phyloP scores from a whole-genome alignment of 2,888 invertebrate species.

The Drosophila setosimentum region DNA sequence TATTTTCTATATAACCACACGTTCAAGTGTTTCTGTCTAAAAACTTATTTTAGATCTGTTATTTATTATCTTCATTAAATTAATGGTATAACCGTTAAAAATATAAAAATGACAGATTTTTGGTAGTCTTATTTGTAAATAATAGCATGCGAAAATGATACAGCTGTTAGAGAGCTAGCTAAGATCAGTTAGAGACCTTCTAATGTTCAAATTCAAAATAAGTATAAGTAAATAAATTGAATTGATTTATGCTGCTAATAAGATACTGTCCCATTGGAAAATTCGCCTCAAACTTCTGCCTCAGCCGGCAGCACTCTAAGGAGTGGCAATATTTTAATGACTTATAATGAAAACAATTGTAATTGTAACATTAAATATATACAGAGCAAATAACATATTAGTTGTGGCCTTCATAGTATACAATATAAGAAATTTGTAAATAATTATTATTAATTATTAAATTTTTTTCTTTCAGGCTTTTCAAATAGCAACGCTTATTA shows the following conservation, averaged over 20 bases:
- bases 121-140: background rate
- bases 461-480: slow-evolving; percentile 88
- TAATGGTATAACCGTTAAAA: background rate
- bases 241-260: background rate
- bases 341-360: too few relatives aligned
- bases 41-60: background rate
- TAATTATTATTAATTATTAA: background rate
- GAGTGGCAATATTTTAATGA: too few relatives aligned
- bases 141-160: background rate
- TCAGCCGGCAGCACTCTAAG: too few relatives aligned
- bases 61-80: background rate
- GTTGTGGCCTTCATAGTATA: background rate
- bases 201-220: background rate
- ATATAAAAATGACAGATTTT: background rate
- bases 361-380: too few relatives aligned
- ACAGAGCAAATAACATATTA: background rate
- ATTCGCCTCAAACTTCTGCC: background rate
- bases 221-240: background rate
- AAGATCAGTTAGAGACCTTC: background rate
- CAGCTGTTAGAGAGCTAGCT: background rate
- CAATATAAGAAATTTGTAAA: background rate
- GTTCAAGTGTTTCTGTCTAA: background rate
- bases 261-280: background rate
- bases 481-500: slow-evolving; percentile 96
- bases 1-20: background rate